Conservation (phyloP, 2,888 invertebrate species). For the Melipona beecheii region DNA sequence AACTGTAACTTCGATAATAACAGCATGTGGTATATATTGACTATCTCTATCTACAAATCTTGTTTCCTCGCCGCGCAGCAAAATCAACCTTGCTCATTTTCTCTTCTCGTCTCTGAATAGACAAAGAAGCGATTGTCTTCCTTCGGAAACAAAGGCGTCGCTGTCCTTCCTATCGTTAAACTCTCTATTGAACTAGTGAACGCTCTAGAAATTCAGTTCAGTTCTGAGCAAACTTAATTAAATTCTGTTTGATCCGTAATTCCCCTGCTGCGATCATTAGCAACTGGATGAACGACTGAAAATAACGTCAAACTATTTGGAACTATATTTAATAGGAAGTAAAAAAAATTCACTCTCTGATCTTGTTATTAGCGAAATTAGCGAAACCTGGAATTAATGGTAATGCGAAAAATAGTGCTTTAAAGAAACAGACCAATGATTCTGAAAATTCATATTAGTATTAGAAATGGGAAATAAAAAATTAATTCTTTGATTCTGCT, state of each 20-base stretch:
- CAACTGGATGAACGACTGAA: neutral
- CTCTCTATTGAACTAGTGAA: neutral
- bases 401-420: too few relatives aligned
- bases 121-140: constrained; percentile 23
- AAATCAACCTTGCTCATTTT: constrained; percentile 23
- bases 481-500: too few relatives aligned
- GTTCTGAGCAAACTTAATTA: neutral
- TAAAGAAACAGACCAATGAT: too few relatives aligned
- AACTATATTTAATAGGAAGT: too few relatives aligned
- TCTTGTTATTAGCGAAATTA: too few relatives aligned
- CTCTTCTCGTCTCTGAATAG: constrained; percentile 20
- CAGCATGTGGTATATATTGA: neutral
- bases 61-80: neutral
- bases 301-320: neutral
- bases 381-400: too few relatives aligned
- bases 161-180: constrained; percentile 14
- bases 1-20: neutral
- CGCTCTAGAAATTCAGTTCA: neutral
- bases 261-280: too few relatives aligned
- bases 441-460: too few relatives aligned
- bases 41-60: constrained; percentile 4
- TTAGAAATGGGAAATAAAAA: too few relatives aligned
- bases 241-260: neutral
- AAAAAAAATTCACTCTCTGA: too few relatives aligned
- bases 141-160: constrained; percentile 4